Percentiles rank a stretch among this genome's conserved stretches.
Evolutionary conservation across 2,888 invertebrate species (phyloP).

Genomic region (Mimachlamys varia): DNA sequence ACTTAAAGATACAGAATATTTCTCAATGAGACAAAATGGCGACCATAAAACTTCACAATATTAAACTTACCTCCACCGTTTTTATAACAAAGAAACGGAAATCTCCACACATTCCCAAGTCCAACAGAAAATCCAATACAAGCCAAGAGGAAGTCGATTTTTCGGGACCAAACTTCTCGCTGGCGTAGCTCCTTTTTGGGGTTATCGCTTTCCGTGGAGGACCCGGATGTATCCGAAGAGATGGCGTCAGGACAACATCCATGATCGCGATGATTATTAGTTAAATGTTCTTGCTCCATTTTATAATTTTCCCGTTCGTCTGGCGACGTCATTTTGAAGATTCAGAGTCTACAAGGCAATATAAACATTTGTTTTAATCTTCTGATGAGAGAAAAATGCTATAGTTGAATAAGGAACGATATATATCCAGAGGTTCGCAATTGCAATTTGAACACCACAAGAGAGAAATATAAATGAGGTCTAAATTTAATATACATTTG

Average conservation of each 20-base stretch:
- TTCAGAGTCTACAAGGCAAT: not conserved
- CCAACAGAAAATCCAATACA: not conserved
- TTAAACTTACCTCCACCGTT: slow-evolving; percentile 2
- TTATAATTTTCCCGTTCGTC: slow-evolving; percentile 3
- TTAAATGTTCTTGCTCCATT: not conserved
- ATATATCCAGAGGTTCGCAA: not conserved
- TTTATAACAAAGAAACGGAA: not conserved
- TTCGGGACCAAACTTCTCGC: not conserved
- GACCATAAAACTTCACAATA: no score
- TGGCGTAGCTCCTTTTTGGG: slow-evolving; percentile 15
- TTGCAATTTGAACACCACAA: not conserved
- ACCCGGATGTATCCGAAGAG: not conserved
- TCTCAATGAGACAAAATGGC: no score
- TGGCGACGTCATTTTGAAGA: not conserved
- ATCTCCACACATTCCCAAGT: slow-evolving; percentile 13
- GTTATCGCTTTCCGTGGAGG: slow-evolving; percentile 11
- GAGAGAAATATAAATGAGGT: not conserved
- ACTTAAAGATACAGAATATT: no score
- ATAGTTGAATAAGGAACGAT: not conserved
- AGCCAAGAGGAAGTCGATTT: not conserved
- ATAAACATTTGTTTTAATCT: not conserved
- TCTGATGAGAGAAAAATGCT: not conserved
- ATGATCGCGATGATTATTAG: not conserved
- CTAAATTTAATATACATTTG: not conserved
- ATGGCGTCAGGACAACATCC: not conserved